Evolutionary conservation across 2,888 invertebrate species (phyloP).

Genomic region (Tanypteryx hageni): DNA sequence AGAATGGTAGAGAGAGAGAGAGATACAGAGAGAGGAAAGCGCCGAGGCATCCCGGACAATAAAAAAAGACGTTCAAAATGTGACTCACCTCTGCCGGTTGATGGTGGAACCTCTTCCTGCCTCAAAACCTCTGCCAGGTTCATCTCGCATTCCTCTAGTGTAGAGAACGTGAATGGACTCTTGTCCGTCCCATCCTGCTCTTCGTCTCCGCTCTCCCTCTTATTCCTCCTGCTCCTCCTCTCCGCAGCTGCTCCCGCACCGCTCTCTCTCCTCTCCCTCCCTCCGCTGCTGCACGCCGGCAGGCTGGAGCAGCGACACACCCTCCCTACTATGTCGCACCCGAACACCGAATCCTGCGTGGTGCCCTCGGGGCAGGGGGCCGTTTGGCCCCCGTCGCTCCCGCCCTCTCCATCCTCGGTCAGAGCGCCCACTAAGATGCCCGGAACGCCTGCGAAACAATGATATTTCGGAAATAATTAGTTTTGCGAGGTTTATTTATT

Average conservation of each 20-base stretch:
- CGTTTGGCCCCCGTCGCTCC: background rate
- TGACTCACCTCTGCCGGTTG: conserved; percentile 41
- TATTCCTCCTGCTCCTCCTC: background rate
- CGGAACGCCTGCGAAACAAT: conserved; percentile 26
- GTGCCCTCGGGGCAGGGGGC: conserved; percentile 11
- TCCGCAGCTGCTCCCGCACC: too few species aligned
- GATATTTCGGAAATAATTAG: background rate
- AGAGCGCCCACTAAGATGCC: background rate
- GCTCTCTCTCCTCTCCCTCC: background rate
- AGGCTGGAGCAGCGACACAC: conserved; percentile 71
- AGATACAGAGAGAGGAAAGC: too few species aligned
- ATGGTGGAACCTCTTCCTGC: conserved; percentile 67
- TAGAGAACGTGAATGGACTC: conserved; percentile 70
- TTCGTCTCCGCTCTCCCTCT: background rate
- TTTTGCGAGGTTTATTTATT: background rate
- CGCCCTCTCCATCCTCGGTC: background rate
- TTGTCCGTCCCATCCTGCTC: background rate
- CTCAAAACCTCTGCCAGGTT: conserved; percentile 70
- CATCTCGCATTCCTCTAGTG: conserved; percentile 71
- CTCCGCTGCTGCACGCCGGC: conserved; percentile 69
- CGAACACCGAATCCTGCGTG: conserved; percentile 66
- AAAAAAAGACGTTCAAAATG: too few species aligned
- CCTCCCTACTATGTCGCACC: conserved; percentile 70
- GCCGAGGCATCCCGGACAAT: too few species aligned
- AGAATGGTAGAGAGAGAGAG: too few species aligned